Evolutionary conservation across 2,113 vertebrate genomes (phyloP).

Genomic region (Phodopus roborovskii): DNA sequence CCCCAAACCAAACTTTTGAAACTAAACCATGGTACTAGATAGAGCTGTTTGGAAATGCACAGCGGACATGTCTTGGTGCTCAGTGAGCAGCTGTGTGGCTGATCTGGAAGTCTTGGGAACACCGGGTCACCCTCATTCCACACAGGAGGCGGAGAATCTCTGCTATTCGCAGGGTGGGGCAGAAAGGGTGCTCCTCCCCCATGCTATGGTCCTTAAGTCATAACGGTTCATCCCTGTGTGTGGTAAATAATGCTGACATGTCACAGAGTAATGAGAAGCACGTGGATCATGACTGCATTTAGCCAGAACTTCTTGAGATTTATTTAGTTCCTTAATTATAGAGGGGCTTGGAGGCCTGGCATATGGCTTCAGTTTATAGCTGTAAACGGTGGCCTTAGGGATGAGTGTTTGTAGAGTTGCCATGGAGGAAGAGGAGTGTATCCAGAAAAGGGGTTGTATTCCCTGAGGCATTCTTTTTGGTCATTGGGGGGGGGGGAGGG

Average conservation of each 20-base stretch:
- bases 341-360: conserved; percentile 70
- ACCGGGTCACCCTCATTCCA: conserved; percentile 73
- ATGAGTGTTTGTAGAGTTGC: background rate
- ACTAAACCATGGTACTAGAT: background rate
- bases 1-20: conserved; percentile 23
- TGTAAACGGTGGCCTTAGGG: conserved; percentile 63
- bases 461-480: background rate
- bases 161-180: conserved; percentile 80
- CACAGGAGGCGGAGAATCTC: conserved; percentile 28
- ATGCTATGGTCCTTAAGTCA: background rate
- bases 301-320: conserved; percentile 79
- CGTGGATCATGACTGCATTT: conserved; percentile 83
- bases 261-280: conserved; percentile 84
- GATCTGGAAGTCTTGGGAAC: background rate
- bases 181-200: conserved; percentile 44
- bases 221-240: conserved; percentile 80
- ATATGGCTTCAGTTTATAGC: conserved; percentile 77
- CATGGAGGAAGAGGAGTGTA: conserved; percentile 25
- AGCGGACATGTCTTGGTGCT: background rate
- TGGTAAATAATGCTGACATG: conserved; percentile 81
- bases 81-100: background rate
- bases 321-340: conserved; percentile 84
- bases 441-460: background rate
- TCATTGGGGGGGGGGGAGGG: too few species aligned
- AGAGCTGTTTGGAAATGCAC: conserved; percentile 54